Evolutionary conservation across 2,888 invertebrate genomes (phyloP), one percentile per base, ranked within the genome.

Genomic region (Tuta absoluta): DNA sequence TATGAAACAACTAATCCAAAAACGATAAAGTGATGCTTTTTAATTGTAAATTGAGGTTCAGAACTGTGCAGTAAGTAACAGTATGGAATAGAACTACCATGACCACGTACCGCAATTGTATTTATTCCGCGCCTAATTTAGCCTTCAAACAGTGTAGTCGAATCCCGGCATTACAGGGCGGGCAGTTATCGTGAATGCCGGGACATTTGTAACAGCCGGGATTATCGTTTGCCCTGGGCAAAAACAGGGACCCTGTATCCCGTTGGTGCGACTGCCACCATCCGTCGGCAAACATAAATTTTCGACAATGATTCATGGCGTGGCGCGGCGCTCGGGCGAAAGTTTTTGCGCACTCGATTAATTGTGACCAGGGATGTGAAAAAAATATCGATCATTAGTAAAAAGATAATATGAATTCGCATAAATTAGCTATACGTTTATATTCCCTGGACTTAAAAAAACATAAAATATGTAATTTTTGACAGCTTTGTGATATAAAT

Each of bases 271-370:
- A n/a, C n/a, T 51, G 64, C 66, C 60, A 45, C 74, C 80, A 81
- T 76, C 80, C 82, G 72, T 67, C 72, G 74, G 77, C 80, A 79
- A 76, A 84, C 84, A 87, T 90, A 90, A 89, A 90, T 90, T 88
- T 81, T 77, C 80, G 77, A 78, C 87, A 88, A 90, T 91, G 91
- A 91, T 91, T 91, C 91, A 91, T 87, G 88, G 79, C 80, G 71
- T 75, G 72, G 8, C 33, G 33, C 33, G 33, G 33, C 74, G 72
- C 71, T 75, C 65, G 62, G 66, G 74, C 78, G 79, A 85, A 89
- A 89, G 85, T 91, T 90, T 91, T 85, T 86, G 81, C 80, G 68
- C 74, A 73, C 77, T 73, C 81, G 77, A 85, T 88, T 89, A 89
- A 89, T 89, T 81, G 85, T 77, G 67, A 33, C 4, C 33, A 33